Percentiles rank a stretch among this genome's conserved stretches.
Conservation (phyloP, 2,888 invertebrate genomes). For the Calameuta pallipes region DNA sequence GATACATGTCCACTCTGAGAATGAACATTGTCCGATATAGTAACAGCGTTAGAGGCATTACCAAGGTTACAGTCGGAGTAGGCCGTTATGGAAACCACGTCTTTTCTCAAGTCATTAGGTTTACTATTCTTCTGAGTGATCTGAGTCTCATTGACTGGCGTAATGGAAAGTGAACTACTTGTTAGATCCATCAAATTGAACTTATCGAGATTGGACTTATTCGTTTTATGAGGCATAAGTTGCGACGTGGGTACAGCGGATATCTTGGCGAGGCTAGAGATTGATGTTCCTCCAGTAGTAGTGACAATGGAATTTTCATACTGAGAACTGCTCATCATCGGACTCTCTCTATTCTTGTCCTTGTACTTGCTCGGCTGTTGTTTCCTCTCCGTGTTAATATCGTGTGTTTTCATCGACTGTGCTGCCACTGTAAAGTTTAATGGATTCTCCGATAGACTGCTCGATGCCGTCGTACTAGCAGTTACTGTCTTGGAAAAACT, state of each 20-base stretch:
- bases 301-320: constrained; percentile 29
- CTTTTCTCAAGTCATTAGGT: constrained; percentile 49
- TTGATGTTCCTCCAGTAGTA: constrained; percentile 11
- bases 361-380: constrained; percentile 39
- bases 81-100: constrained; percentile 58
- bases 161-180: constrained; percentile 58
- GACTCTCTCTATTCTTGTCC: constrained; percentile 42
- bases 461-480: not conserved
- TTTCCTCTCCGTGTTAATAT: constrained; percentile 28
- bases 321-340: constrained; percentile 26
- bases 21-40: constrained; percentile 12
- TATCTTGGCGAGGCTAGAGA: constrained; percentile 48
- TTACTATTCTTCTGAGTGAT: constrained; percentile 32
- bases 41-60: constrained; percentile 10
- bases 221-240: constrained; percentile 52
- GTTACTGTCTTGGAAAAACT: constrained; percentile 30
- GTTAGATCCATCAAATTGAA: constrained; percentile 58
- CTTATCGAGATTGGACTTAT: constrained; percentile 46
- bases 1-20: constrained; percentile 27
- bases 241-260: constrained; percentile 55
- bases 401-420: constrained; percentile 34
- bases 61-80: constrained; percentile 42
- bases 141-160: constrained; percentile 57
- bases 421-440: constrained; percentile 25
- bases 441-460: constrained; percentile 32